A percentile compares a stretch with the other conserved stretches of the same genome.
Conservation (phyloP, 1,140 invertebrate species). For the Theocolax elegans region DNA sequence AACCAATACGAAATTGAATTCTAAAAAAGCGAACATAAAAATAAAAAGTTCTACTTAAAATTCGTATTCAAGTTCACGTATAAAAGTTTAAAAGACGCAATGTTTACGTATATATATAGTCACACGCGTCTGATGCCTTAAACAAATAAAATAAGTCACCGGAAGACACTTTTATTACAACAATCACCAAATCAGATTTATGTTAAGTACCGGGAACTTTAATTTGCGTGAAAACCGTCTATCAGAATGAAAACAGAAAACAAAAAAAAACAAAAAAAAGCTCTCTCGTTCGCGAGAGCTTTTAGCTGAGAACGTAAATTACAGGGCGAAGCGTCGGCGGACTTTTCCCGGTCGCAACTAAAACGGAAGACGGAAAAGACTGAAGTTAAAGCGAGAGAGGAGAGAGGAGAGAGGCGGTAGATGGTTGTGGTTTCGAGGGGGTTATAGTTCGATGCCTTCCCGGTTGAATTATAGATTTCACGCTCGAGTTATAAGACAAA, state of each 20-base stretch:
- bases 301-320: slow-evolving; percentile 32
- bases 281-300: slow-evolving; percentile 10
- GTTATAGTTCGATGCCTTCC: slow-evolving; percentile 36
- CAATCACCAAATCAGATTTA: background rate
- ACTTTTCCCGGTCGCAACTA: background rate
- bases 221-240: background rate
- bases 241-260: background rate
- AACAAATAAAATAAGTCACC: no score
- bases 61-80: no score
- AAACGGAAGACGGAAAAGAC: slow-evolving; percentile 7
- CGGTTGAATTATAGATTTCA: slow-evolving; percentile 46
- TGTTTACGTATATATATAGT: no score
- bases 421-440: slow-evolving; percentile 14
- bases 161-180: background rate
- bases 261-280: slow-evolving; percentile 1
- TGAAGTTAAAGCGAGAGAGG: background rate
- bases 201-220: background rate
- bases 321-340: background rate
- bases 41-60: background rate
- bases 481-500: slow-evolving; percentile 44
- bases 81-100: no score
- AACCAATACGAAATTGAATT: no score
- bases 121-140: no score
- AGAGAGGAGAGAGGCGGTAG: no score
- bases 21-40: no score